phyloP scores from a whole-genome alignment of 2,888 invertebrate species.

The Criorhina ranunculi region DNA sequence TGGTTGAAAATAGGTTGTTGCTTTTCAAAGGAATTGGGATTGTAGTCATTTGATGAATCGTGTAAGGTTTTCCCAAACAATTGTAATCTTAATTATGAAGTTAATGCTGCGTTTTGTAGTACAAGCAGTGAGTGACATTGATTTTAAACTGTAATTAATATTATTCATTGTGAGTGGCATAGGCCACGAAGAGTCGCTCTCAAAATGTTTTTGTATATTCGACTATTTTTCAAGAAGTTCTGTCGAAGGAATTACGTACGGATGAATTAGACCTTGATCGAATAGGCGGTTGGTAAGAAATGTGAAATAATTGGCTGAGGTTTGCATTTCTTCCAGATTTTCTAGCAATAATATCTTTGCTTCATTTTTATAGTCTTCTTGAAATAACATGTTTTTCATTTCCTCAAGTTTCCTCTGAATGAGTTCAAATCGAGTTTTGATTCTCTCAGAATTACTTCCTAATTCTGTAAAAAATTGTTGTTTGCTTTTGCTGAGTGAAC shows the following conservation, averaged over 20 bases:
- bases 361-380: too few relatives aligned
- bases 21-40: background rate
- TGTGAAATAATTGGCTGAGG: too few relatives aligned
- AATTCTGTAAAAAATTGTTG: too few relatives aligned
- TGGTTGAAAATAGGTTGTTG: background rate
- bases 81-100: background rate
- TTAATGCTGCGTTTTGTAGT: background rate
- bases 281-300: background rate
- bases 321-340: too few relatives aligned
- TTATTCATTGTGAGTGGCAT: background rate
- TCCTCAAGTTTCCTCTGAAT: too few relatives aligned
- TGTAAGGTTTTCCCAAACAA: background rate
- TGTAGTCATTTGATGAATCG: background rate
- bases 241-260: background rate
- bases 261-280: background rate
- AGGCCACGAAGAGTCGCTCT: background rate
- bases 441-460: too few relatives aligned
- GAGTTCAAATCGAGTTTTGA: too few relatives aligned
- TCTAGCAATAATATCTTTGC: too few relatives aligned
- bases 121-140: background rate
- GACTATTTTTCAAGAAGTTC: background rate
- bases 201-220: background rate
- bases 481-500: too few relatives aligned
- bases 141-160: background rate
- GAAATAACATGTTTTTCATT: too few relatives aligned